These are phyloP conservation scores for Pristionchus mayeri DNA, from an alignment of 2,888 invertebrate species.

Conservation along the genomic window DNA sequence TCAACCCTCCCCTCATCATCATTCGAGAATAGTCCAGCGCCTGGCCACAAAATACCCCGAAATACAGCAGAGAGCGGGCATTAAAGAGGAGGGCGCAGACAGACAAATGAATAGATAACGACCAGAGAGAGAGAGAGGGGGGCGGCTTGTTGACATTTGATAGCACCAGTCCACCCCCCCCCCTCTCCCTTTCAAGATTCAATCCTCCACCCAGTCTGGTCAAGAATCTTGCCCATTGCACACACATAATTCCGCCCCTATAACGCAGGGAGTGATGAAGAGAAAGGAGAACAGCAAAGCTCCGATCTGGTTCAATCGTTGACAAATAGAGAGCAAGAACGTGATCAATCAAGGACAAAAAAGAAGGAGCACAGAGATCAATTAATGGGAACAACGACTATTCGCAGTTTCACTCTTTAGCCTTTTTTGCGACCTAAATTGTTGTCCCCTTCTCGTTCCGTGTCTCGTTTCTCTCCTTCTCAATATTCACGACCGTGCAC, in stretches of 20 bases:
- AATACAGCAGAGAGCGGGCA: background rate
- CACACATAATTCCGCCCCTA: too few species aligned
- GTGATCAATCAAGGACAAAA: too few species aligned
- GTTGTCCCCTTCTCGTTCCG: too few species aligned
- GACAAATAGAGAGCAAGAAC: too few species aligned
- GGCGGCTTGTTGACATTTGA: constrained; percentile 41
- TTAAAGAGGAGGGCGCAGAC: background rate
- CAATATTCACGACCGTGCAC: background rate
- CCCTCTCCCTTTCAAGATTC: constrained; percentile 2
- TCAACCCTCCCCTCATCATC: constrained; percentile 38
- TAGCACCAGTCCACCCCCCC: constrained; percentile 29
- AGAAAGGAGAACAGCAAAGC: too few species aligned
- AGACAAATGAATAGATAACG: constrained; percentile 35
- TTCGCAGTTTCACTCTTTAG: too few species aligned
- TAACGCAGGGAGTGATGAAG: too few species aligned
- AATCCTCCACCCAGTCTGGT: constrained; percentile 19
- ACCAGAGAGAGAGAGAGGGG: constrained; percentile 25
- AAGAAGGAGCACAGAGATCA: too few species aligned
- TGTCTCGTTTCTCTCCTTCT: background rate
- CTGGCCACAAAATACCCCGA: constrained; percentile 27
- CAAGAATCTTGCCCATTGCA: background rate
- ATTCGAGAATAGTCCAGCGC: constrained; percentile 33
- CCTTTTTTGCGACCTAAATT: too few species aligned
- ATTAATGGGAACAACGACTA: too few species aligned
- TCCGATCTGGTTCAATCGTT: too few species aligned